Base-by-base conservation (phyloP, 2,113 vertebrate species). In the Craseonycteris thonglongyai region DNA sequence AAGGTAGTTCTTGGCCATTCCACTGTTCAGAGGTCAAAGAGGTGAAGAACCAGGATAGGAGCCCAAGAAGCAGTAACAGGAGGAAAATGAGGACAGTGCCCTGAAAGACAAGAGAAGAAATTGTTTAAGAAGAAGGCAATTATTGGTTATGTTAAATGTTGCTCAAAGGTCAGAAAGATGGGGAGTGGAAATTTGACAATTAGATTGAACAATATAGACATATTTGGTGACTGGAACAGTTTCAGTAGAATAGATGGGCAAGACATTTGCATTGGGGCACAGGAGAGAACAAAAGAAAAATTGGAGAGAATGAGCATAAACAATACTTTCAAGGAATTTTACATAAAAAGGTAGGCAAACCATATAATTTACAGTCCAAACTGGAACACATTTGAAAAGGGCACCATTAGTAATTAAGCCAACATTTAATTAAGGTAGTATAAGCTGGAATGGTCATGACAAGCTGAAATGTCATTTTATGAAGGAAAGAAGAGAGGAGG, bases 381-480 rank as follows among this genome's bases (percentile, higher is more conserved):
- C 4, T 51, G 86, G 83, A 93, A 71, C 59, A 81, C 21, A 66
- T 95, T 95, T 87, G 74, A 54, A 96, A 95, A 96, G 95, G 81
- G 66, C 71, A 93, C 42, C 66, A 86, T 97, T 92, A 95, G 92
- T 92, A 93, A 96, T 96, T 96, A 91, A 96, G 49, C 28, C 40
- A 84, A 5, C 26, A 75, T 65, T 88, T 87, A 49, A 74, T 94
- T 83, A 80, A 90, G n/a, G n/a, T n/a, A 90, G 66, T 56, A 68
- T 87, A 71, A 92, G 80, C 12, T 33, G 38, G 47, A 92, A 87
- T 19, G 78, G 28, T 61, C 75, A 79, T 45, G 63, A 63, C 42
- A 96, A 90, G 63, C 47, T 63, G 76, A 56, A 59, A 93, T 94
- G 47, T 87, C 54, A 91, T 79, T 78, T 95, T 74, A 7, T 30